Percentiles rank a stretch among this genome's conserved stretches.
Conservation (phyloP, 1,140 invertebrate species). For the Wiebesia pumilae region DNA sequence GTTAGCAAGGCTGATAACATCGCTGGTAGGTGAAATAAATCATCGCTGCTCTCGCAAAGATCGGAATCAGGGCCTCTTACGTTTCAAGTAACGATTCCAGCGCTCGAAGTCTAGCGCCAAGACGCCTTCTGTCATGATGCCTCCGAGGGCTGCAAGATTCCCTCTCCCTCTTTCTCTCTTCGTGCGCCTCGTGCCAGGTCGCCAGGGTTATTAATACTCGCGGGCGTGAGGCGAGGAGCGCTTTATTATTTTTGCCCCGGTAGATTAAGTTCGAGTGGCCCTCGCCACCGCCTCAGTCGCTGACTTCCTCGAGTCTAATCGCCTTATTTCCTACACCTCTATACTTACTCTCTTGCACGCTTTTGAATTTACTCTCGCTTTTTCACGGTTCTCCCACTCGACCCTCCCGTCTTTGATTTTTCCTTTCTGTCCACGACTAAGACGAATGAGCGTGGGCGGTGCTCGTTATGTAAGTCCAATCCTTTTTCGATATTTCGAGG, state of each 20-base stretch:
- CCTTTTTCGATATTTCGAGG: background rate
- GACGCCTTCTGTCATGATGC: background rate
- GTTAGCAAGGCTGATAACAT: too few relatives aligned
- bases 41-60: too few relatives aligned
- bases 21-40: too few relatives aligned
- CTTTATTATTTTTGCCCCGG: conserved; percentile 57
- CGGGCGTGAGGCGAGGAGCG: conserved; percentile 23
- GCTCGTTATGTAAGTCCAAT: background rate
- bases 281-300: background rate
- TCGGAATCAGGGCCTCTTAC: background rate
- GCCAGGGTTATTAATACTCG: conserved; percentile 57
- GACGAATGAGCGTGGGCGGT: background rate
- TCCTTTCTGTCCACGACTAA: too few relatives aligned
- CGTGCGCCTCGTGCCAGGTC: background rate
- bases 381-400: background rate
- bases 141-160: background rate
- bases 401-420: background rate
- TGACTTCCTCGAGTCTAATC: conserved; percentile 3
- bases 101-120: background rate
- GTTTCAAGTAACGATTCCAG: background rate
- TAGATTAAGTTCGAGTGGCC: conserved; percentile 48
- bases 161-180: background rate
- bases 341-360: background rate
- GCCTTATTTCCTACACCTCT: background rate
- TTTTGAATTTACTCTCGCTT: background rate